These are phyloP conservation scores for Drosophila birchii DNA, from an alignment of 2,888 invertebrate genomes.

Conservation along the genomic window DNA sequence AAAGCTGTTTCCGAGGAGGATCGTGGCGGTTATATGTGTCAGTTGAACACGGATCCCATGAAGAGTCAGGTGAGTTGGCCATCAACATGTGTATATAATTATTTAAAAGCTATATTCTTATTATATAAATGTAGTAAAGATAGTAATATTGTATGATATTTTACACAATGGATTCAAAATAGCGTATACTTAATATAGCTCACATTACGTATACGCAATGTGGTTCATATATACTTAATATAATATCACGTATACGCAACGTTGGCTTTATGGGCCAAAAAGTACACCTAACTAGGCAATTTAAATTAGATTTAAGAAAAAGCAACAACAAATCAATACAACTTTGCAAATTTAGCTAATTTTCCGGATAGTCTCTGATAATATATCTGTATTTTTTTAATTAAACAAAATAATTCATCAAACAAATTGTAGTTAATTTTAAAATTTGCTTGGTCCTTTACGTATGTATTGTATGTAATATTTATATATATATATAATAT, in stretches of 20 bases:
- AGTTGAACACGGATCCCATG: constrained; percentile 97
- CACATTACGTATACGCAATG: constrained; percentile 4
- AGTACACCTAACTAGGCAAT: not conserved
- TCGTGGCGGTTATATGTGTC: constrained; percentile 96
- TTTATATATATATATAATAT: not conserved
- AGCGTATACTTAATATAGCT: not conserved
- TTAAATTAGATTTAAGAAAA: not conserved
- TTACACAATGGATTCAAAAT: too few relatives aligned
- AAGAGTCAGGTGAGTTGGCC: constrained; percentile 91
- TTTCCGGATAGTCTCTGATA: not conserved
- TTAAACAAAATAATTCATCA: not conserved
- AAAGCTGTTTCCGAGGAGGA: constrained; percentile 94
- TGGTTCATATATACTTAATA: not conserved
- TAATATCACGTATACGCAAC: not conserved
- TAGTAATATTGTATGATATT: too few relatives aligned
- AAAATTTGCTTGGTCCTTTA: not conserved
- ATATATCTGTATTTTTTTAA: too few relatives aligned
- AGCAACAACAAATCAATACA: not conserved
- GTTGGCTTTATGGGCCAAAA: not conserved
- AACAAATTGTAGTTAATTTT: not conserved
- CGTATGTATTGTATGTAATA: not conserved
- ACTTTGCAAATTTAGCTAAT: not conserved
- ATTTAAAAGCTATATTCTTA: too few relatives aligned
- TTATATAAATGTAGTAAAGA: too few relatives aligned
- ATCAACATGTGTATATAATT: not conserved